Evolutionary conservation across 2,888 invertebrate genomes (phyloP).

Genomic region (Malthinus seriepunctatus): DNA sequence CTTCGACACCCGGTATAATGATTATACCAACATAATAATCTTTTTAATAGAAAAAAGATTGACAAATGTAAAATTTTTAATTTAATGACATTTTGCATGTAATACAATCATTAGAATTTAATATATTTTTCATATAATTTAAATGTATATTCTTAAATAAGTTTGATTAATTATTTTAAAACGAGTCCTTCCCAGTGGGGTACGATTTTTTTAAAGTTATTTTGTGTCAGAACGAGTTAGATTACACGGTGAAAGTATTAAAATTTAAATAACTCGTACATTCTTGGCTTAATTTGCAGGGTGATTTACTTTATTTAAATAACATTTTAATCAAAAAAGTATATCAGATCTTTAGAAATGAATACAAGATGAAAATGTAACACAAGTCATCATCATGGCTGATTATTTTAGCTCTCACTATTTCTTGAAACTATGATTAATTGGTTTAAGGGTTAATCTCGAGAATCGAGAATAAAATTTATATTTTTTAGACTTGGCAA

Average conservation of each 20-base stretch:
- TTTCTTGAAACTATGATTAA: too few species aligned
- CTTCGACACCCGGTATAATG: too few species aligned
- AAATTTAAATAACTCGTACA: constrained; percentile 42
- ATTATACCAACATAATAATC: too few species aligned
- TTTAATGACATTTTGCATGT: constrained; percentile 7
- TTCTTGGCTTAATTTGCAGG: constrained; percentile 13
- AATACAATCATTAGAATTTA: constrained; percentile 10
- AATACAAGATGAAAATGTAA: too few species aligned
- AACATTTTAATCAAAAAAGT: too few species aligned
- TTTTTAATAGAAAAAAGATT: constrained; percentile 5
- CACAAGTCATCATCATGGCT: too few species aligned
- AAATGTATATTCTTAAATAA: constrained; percentile 5
- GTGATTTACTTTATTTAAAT: too few species aligned
- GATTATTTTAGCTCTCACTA: too few species aligned
- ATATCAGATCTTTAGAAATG: too few species aligned
- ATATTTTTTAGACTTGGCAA: too few species aligned
- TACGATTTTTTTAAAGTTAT: background rate
- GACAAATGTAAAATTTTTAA: constrained; percentile 12
- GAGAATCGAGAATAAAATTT: too few species aligned
- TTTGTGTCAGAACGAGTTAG: constrained; percentile 1
- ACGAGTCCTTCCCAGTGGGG: constrained; percentile 2
- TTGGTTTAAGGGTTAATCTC: too few species aligned
- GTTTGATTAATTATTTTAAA: constrained; percentile 4
- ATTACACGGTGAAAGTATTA: background rate
- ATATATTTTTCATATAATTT: constrained; percentile 10